These are phyloP conservation scores for Pseudopleuronectes americanus DNA, from an alignment of 2,797 vertebrate species.

Conservation along the genomic window DNA sequence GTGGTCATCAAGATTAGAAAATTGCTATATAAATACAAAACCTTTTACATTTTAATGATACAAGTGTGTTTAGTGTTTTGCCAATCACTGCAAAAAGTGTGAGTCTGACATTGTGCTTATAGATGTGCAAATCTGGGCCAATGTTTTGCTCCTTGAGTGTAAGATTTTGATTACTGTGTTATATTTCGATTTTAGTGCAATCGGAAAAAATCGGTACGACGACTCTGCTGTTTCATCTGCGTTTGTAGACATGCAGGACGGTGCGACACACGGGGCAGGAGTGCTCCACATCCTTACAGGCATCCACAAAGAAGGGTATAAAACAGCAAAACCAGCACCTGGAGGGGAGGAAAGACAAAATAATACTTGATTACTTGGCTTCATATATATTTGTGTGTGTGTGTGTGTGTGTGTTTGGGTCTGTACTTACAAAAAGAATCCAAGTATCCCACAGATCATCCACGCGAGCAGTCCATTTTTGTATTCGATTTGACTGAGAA, in stretches of 20 bases:
- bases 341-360: constrained; percentile 9
- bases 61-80: no score
- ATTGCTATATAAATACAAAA: no score
- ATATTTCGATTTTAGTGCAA: no score
- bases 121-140: no score
- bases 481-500: constrained; percentile 70
- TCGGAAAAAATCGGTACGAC: not conserved
- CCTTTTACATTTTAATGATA: no score
- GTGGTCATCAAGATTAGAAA: no score
- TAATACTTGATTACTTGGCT: not conserved
- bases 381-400: not conserved
- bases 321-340: constrained; percentile 72
- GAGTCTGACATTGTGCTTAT: no score
- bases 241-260: constrained; percentile 64
- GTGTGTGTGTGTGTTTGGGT: not conserved
- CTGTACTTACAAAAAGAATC: constrained; percentile 39
- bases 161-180: no score
- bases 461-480: constrained; percentile 75
- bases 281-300: constrained; percentile 79
- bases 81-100: no score
- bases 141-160: no score
- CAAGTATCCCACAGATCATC: constrained; percentile 57
- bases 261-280: constrained; percentile 72
- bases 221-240: constrained; percentile 38
- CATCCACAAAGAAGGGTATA: constrained; percentile 73